Evolutionary conservation across 2,797 vertebrate genomes (phyloP), one percentile per base, ranked within the genome.

Genomic region (Siniperca obscura): DNA sequence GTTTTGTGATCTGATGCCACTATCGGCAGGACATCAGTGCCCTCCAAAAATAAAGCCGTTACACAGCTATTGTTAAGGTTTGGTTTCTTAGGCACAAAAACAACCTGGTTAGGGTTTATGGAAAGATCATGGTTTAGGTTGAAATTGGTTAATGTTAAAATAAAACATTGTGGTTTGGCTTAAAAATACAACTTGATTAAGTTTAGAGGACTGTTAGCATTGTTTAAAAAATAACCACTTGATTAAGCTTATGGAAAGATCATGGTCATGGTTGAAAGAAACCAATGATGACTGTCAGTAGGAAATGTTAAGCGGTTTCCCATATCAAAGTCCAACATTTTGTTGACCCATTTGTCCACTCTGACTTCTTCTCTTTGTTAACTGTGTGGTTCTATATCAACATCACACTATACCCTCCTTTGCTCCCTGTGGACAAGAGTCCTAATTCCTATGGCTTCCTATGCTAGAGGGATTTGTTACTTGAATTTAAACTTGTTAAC

Each of bases 401-500:
- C 40, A 59, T 56, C 22, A 30, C 52, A 36, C 40, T 21, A 65
- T 34, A 17, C 40, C 34, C 10, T 52, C 59, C 27, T 65, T 50
- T 65, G 34, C 12, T 74, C 21, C 11, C 44, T 11, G 7, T 12
- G 16, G 21, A 70, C 34, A 56, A 34, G 34, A 62, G 2, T 52
- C 59, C 57, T 40, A 48, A 80, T 61, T 76, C 22, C 13, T 71
- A 34, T 10, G 27, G 22, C 44, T 57, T 82, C n/a, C 30, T 34
- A 9, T 21, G 27, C n/a, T 50, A 34, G 6, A 34, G 36, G 57
- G 42, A 70, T 80, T 75, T 86, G 69, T 83, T 42, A 13, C 48
- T 8, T 46, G 22, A 68, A 74, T 65, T 78, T 68, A 53, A 61
- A 53, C 21, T 30, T 30, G 30, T 30, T 30, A 30, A 30, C 30